Evolutionary conservation across 2,797 vertebrate species (phyloP), one percentile per base, ranked within the genome.

Genomic region (Sebastes kiyomatsui): DNA sequence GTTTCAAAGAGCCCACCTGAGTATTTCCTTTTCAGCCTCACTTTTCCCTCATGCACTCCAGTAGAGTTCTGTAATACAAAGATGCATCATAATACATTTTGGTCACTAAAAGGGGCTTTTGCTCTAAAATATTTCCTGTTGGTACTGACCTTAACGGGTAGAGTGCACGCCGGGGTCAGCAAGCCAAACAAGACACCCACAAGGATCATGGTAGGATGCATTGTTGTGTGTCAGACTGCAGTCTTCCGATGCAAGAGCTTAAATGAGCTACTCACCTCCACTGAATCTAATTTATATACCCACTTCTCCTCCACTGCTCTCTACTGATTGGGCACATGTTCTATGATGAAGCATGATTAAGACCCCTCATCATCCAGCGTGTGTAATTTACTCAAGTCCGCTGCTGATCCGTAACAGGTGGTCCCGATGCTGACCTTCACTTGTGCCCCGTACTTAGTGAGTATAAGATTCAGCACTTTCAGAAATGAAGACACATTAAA

Each of bases 131-230:
- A 58, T 7, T 30, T 49, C 30, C 2, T 72, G 22, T 61, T 20
- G 20, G 28, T 70, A 90, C 94, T 91, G 84, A 96, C 96, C 94
- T 95, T 89, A 12, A 95, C 64, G 35, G 95, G 95, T 27, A 95
- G 80, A 33, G 90, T 30, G 67, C 83, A 92, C 3, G 70, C 86
- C 67, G 92, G 92, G 18, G 84, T 86, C 75, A 94, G 32, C 60
- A 94, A 25, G 46, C 87, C 93, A 67, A 93, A 72, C 55, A 92
- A 69, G 73, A 92, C 4, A 35, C 78, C 66, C 67, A 93, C 74
- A 9, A 92, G 66, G 59, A 93, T 85, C 73, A 80, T 60, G 2
- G 69, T 55, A 8, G 88, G 86, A 83, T 66, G 52, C 92, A 94
- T 95, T 64, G 81, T 75, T 87, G 73, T 71, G 76, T 75, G 67